phyloP scores from a whole-genome alignment of 2,888 invertebrate genomes.

The Troides helena region DNA sequence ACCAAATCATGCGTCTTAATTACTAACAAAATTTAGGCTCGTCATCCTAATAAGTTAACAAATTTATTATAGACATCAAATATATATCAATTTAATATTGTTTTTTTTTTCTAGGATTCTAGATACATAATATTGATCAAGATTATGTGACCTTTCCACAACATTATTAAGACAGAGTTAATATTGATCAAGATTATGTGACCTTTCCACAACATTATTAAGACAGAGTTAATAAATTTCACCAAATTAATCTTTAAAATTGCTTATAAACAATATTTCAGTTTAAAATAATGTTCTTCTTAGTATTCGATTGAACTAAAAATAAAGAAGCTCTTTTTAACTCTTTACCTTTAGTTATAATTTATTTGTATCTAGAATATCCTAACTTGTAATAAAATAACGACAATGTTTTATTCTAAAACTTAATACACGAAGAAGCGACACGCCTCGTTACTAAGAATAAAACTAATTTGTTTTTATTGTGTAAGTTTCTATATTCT shows the following conservation, averaged over 20 bases:
- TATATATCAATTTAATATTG: background rate
- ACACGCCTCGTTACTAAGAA: slow-evolving; percentile 55
- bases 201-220: background rate
- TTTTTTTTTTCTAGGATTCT: background rate
- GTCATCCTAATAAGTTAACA: slow-evolving; percentile 21
- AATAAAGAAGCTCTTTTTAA: slow-evolving; percentile 9
- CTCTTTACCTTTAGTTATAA: slow-evolving; percentile 45
- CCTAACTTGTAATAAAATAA: slow-evolving; percentile 60
- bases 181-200: no score
- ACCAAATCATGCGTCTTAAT: slow-evolving; percentile 37
- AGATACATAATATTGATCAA: background rate
- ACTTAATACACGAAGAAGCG: slow-evolving; percentile 53
- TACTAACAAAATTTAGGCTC: slow-evolving; percentile 21
- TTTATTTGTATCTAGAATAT: slow-evolving; percentile 44
- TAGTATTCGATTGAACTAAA: background rate
- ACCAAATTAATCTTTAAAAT: background rate
- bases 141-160: background rate
- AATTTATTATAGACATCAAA: background rate
- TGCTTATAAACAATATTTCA: no score
- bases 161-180: background rate
- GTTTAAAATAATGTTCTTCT: no score
- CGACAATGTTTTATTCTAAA: slow-evolving; percentile 57
- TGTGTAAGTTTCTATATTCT: slow-evolving; percentile 66
- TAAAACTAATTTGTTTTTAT: slow-evolving; percentile 73
- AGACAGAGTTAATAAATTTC: background rate